phyloP scores from a whole-genome alignment of 2,888 invertebrate genomes.

The Melinopterus prodromus region DNA sequence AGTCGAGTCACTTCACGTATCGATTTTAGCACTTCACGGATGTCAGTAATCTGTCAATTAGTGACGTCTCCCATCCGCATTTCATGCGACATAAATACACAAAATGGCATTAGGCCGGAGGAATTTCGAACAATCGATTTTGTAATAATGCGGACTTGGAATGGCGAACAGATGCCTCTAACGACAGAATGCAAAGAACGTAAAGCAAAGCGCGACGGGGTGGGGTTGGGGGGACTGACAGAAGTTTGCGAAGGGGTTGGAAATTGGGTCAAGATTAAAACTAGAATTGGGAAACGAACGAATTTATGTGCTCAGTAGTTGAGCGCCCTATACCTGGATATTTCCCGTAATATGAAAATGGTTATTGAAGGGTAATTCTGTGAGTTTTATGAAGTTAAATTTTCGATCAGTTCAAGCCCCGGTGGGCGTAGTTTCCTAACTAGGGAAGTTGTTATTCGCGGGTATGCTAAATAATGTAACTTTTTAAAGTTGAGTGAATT shows the following conservation, averaged over 20 bases:
- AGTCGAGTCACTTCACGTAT: background rate
- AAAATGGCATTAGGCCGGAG: background rate
- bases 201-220: background rate
- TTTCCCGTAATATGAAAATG: background rate
- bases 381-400: background rate
- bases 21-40: background rate
- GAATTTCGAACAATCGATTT: background rate
- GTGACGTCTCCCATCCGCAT: background rate
- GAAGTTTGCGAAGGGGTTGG: background rate
- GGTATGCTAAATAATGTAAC: too few relatives aligned
- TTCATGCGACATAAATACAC: background rate
- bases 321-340: background rate
- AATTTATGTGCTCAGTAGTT: background rate
- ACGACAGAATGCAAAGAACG: background rate
- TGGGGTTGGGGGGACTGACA: background rate
- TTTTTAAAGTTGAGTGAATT: background rate
- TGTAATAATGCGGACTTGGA: background rate
- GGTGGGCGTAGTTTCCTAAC: too few relatives aligned
- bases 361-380: background rate
- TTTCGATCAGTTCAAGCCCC: background rate
- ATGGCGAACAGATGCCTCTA: background rate
- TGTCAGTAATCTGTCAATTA: background rate
- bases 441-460: too few relatives aligned
- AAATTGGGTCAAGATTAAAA: constrained; percentile 4
- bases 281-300: background rate